A percentile compares a stretch with the other conserved stretches of the same genome.
Conservation (phyloP, 2,113 vertebrate genomes). For the Abramis brama region DNA sequence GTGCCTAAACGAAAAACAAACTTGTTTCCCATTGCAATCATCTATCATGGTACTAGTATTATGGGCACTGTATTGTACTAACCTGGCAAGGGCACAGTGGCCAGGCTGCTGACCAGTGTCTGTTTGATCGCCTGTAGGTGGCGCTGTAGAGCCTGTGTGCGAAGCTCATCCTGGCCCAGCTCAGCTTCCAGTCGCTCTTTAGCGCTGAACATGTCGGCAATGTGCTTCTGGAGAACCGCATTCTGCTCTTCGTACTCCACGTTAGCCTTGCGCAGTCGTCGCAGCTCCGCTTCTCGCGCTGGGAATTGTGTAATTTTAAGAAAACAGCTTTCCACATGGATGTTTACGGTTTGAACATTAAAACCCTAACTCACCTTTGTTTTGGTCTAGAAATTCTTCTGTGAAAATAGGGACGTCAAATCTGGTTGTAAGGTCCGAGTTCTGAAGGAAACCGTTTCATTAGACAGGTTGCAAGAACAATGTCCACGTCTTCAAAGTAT, state of each 20-base stretch:
- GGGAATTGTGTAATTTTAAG: background rate
- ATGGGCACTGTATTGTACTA: constrained; percentile 33
- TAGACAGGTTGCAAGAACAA: background rate
- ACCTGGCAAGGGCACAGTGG: constrained; percentile 92
- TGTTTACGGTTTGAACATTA: background rate
- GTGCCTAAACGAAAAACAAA: constrained; percentile 76
- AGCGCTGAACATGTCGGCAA: constrained; percentile 93
- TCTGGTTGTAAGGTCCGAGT: constrained; percentile 79
- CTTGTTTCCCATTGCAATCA: background rate
- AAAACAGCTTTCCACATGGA: background rate
- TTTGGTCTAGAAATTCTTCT: constrained; percentile 97
- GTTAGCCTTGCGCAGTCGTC: constrained; percentile 92
- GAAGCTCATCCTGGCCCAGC: constrained; percentile 89
- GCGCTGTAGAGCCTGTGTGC: constrained; percentile 90
- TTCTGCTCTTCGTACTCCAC: constrained; percentile 98
- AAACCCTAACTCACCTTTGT: constrained; percentile 83
- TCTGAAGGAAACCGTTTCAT: constrained; percentile 68
- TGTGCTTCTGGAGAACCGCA: constrained; percentile 91
- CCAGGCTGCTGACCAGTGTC: constrained; percentile 86
- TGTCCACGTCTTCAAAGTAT: background rate
- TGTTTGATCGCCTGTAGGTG: constrained; percentile 90
- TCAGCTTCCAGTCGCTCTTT: constrained; percentile 96
- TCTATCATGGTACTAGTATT: background rate
- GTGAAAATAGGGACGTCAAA: constrained; percentile 97
- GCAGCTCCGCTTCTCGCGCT: constrained; percentile 94